A percentile compares a stretch with the other conserved stretches of the same genome.
Evolutionary conservation across 2,888 invertebrate genomes (phyloP).

Genomic region (Escarpia spicata): DNA sequence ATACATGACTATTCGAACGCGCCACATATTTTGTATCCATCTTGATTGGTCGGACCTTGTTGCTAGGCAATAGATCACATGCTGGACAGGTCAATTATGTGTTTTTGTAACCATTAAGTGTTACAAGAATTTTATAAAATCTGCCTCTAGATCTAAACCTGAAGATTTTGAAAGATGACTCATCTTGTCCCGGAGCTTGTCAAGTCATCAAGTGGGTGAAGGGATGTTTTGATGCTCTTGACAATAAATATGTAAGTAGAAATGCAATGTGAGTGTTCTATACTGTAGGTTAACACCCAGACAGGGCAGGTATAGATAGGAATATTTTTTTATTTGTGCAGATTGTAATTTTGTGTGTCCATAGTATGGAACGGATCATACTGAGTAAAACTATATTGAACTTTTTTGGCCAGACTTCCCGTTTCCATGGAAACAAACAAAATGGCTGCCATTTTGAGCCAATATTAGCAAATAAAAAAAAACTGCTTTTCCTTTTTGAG

Average conservation of each 20-base stretch:
- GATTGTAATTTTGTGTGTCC: no score
- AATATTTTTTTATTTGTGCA: no score
- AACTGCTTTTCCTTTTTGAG: no score
- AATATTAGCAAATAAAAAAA: no score
- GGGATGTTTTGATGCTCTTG: conserved; percentile 67
- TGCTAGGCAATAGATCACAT: background rate
- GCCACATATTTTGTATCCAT: no score
- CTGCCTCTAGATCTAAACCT: conserved; percentile 39
- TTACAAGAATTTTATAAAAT: background rate
- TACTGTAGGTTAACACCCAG: background rate
- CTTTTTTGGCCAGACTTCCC: no score
- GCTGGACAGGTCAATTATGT: background rate
- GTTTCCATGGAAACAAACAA: no score
- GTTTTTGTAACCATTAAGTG: background rate
- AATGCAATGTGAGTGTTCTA: background rate
- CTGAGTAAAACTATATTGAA: no score
- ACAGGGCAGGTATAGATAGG: no score
- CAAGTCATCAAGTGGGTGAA: conserved; percentile 66
- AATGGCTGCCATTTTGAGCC: no score
- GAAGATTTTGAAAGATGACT: conserved; percentile 43
- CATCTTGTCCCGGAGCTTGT: conserved; percentile 53
- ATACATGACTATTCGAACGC: no score
- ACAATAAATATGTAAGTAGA: conserved; percentile 66
- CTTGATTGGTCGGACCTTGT: background rate
- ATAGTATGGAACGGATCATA: no score